phyloP scores from a whole-genome alignment of 2,797 vertebrate genomes.

The Chromobotia macracanthus region DNA sequence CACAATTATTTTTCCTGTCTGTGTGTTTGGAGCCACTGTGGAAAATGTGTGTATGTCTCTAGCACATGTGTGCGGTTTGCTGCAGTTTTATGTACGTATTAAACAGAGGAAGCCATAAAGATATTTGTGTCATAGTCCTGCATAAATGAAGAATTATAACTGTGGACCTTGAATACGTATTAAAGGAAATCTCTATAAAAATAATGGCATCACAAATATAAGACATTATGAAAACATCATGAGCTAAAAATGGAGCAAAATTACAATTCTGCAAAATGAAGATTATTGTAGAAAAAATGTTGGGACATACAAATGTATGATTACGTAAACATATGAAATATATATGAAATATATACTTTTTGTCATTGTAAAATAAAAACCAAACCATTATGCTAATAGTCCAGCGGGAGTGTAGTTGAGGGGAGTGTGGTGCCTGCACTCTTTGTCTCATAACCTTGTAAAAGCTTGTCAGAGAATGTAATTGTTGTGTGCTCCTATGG shows the following conservation, averaged over 20 bases:
- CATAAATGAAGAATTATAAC: constrained; percentile 64
- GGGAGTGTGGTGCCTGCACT: constrained; percentile 68
- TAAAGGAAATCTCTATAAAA: constrained; percentile 48
- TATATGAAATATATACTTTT: too few relatives aligned
- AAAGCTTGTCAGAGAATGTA: constrained; percentile 80
- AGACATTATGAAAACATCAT: constrained; percentile 39
- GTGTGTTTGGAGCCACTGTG: constrained; percentile 63
- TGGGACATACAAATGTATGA: not conserved
- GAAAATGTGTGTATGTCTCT: constrained; percentile 67
- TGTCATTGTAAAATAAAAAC: not conserved
- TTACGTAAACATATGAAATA: too few relatives aligned
- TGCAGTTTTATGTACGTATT: constrained; percentile 67
- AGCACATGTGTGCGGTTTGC: constrained; percentile 65
- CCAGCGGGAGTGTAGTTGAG: constrained; percentile 27
- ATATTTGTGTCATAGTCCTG: constrained; percentile 64
- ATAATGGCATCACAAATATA: constrained; percentile 49
- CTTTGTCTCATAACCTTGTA: constrained; percentile 79
- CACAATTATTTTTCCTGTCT: constrained; percentile 75
- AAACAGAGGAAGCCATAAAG: constrained; percentile 66
- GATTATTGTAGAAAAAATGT: not conserved
- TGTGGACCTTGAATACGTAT: constrained; percentile 44
- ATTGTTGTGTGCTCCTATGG: constrained; percentile 79
- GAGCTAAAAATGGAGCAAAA: constrained; percentile 6
- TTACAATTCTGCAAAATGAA: not conserved
- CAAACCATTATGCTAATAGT: constrained; percentile 22